phyloP scores from a whole-genome alignment of 2,888 invertebrate species.

The Trachelus stipa region DNA sequence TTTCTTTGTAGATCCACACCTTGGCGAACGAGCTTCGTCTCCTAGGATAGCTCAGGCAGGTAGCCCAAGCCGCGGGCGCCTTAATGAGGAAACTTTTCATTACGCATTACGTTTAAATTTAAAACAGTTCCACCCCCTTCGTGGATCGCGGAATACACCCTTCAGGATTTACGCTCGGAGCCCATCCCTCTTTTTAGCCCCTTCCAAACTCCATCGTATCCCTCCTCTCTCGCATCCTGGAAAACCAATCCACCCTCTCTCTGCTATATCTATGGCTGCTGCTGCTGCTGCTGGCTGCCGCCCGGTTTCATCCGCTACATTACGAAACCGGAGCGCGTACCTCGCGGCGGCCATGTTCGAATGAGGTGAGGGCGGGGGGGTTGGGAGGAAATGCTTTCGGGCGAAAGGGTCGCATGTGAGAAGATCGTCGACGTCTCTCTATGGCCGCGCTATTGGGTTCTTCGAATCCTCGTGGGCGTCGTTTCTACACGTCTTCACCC shows the following conservation, averaged over 20 bases:
- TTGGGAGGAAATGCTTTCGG: constrained; percentile 33
- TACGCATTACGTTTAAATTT: constrained; percentile 42
- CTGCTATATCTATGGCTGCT: not conserved
- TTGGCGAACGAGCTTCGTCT: not conserved
- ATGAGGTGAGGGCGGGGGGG: constrained; percentile 12
- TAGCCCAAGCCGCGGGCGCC: not conserved
- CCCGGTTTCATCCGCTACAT: constrained; percentile 10
- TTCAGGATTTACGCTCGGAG: constrained; percentile 1
- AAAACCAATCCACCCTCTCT: not conserved
- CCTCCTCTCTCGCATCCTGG: not conserved
- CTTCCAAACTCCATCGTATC: constrained; percentile 29
- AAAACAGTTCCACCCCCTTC: constrained; percentile 28
- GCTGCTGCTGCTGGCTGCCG: not conserved
- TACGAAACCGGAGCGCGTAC: constrained; percentile 15
- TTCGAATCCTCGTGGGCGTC: constrained; percentile 3
- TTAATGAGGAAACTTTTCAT: constrained; percentile 53
- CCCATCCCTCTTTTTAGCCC: constrained; percentile 19
- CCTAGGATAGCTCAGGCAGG: not conserved
- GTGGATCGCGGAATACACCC: not conserved
- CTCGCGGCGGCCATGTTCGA: constrained; percentile 35
- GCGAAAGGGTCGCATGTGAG: constrained; percentile 24
- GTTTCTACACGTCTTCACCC: not conserved
- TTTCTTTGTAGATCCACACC: not conserved
- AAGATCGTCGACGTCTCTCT: not conserved
- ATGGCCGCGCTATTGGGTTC: not conserved